Evolutionary conservation across 1,140 invertebrate species (phyloP), one percentile per base, ranked within the genome.

Genomic region (Pemphigus obesinymphae): DNA sequence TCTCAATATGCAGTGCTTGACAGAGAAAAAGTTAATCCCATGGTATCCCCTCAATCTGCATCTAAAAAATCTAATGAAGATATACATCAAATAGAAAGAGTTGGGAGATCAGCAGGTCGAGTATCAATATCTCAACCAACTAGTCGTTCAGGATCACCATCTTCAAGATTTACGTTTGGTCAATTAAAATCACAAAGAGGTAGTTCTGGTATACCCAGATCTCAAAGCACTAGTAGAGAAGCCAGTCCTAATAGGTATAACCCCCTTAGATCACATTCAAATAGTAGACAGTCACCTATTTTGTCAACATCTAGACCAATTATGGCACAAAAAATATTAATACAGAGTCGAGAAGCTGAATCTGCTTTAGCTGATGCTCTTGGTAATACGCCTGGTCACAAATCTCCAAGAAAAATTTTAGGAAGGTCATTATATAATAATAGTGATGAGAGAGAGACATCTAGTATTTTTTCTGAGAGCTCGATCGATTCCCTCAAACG

Each of bases 361-460:
- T 92, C 90, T 76, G 92, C 92, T 15, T 92, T 31, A 15, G 29
- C 15, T 61, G 26, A 94, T 88, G 92, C 91, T 68, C 86, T 94
- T 83, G 92, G 91, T 85, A 88, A 87, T 86, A 58, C 23, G 26
- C 17, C 26, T 63, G 37, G 31, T 68, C 58, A 66, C 15, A 68
- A 68, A 1, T 68, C 63, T 40, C 63, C 63, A 6, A 68, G 11
- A 40, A 68, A 68, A 68, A 15, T 15, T 4, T 8, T 48, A 13
- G 68, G 53, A 31, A 53, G 83, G 29, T 50, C 84, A 81, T 88
- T 88, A 84, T 88, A 89, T 73, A 93, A 95, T 85, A 93, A 95
- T 78, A 95, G 94, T 53, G 95, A 96, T 86, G 94, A 95, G 83
- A 97, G 95, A 72, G 97, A 98, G 87, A 96, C 95, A 3, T 92